phyloP scores from a whole-genome alignment of 2,113 vertebrate genomes.

The Mirza zaza region DNA sequence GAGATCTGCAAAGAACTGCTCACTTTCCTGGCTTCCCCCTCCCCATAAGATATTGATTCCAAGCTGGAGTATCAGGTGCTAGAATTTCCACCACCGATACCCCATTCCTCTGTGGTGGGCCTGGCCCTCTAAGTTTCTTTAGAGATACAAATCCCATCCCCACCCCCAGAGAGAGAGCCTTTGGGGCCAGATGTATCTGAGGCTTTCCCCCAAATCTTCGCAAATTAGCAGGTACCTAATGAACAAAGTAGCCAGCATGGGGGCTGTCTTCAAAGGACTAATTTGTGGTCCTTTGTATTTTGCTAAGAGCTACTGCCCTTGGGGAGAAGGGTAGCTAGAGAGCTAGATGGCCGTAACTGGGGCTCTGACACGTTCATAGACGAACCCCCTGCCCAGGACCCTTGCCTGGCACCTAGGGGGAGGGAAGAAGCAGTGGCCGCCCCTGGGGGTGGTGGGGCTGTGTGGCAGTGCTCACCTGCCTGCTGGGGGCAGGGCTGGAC shows the following conservation, averaged over 20 bases:
- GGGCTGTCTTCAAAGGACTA: background rate
- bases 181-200: background rate
- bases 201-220: background rate
- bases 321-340: background rate
- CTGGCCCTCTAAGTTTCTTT: background rate
- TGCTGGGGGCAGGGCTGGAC: slow-evolving; percentile 83
- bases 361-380: background rate
- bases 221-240: background rate
- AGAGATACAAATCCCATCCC: background rate
- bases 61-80: slow-evolving; percentile 29
- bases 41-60: slow-evolving; percentile 3
- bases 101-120: background rate
- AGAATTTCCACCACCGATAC: background rate
- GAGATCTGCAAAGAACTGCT: slow-evolving; percentile 35
- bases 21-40: background rate
- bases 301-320: background rate
- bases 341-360: background rate
- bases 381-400: background rate
- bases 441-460: background rate
- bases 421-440: background rate
- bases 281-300: background rate
- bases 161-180: background rate
- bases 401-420: background rate
- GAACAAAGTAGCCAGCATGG: background rate
- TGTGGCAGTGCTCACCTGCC: slow-evolving; percentile 82